Evolutionary conservation across 1,140 invertebrate genomes (phyloP).

Genomic region (Drosophila orosa): DNA sequence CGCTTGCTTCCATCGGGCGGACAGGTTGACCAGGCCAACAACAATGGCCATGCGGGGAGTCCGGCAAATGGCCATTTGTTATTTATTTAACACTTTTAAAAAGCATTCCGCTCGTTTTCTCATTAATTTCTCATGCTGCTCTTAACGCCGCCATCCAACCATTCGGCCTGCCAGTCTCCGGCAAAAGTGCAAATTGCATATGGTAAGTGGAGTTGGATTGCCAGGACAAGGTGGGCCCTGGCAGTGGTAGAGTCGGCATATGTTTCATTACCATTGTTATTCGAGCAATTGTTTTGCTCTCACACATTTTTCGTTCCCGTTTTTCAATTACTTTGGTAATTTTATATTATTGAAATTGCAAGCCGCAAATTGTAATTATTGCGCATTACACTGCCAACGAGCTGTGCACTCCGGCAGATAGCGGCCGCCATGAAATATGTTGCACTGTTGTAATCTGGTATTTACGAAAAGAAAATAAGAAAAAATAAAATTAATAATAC

Average conservation of each 20-base stretch:
- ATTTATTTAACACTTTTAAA: slow-evolving; percentile 83
- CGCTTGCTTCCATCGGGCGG: slow-evolving; percentile 51
- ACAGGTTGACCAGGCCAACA: slow-evolving; percentile 38
- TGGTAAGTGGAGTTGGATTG: slow-evolving; percentile 34
- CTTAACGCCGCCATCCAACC: slow-evolving; percentile 58
- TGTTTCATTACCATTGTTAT: slow-evolving; percentile 67
- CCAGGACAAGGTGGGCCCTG: slow-evolving; percentile 3
- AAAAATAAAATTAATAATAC: slow-evolving; percentile 68
- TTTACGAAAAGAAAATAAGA: slow-evolving; percentile 47
- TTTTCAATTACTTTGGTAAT: slow-evolving; percentile 82
- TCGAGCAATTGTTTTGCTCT: slow-evolving; percentile 43
- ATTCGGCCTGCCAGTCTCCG: slow-evolving; percentile 3
- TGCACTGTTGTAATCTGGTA: slow-evolving; percentile 78
- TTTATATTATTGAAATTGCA: slow-evolving; percentile 83
- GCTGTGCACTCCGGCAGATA: slow-evolving; percentile 33
- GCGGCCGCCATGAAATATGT: slow-evolving; percentile 59
- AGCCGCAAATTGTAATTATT: slow-evolving; percentile 81
- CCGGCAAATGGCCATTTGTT: slow-evolving; percentile 67
- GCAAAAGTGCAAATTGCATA: slow-evolving; percentile 50
- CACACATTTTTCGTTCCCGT: slow-evolving; percentile 20
- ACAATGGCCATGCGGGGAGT: slow-evolving; percentile 17
- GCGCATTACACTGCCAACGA: slow-evolving; percentile 39
- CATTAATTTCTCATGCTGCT: slow-evolving; percentile 83
- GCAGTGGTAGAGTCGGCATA: slow-evolving; percentile 22
- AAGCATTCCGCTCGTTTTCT: slow-evolving; percentile 78